Conservation (phyloP, 2,113 vertebrate genomes). For the Sylvia atricapilla region DNA sequence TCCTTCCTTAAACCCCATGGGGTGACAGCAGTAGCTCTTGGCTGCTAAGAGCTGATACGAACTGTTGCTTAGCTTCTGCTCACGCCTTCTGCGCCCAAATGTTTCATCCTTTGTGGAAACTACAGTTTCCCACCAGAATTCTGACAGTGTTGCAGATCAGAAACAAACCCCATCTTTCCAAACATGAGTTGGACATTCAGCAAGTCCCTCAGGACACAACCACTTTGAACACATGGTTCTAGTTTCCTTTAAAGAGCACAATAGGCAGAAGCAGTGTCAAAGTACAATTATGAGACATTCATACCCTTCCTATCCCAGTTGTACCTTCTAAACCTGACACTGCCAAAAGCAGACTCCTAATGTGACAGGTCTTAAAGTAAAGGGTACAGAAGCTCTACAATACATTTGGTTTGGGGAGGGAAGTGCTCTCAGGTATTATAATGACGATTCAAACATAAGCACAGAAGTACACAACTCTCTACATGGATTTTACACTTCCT, state of each 20-base stretch:
- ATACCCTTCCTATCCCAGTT: background rate
- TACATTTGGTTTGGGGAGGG: background rate
- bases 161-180: background rate
- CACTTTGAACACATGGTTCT: background rate
- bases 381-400: background rate
- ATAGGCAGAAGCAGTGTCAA: background rate
- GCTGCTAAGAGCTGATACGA: background rate
- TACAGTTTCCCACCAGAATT: background rate
- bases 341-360: background rate
- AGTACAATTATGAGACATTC: background rate
- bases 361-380: background rate
- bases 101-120: background rate
- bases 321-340: background rate
- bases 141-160: background rate
- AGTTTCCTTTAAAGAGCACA: background rate
- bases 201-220: background rate
- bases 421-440: background rate
- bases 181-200: background rate
- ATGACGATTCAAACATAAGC: background rate
- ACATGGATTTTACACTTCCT: background rate
- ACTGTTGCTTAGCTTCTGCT: background rate
- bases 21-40: background rate
- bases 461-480: background rate
- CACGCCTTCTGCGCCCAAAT: background rate
- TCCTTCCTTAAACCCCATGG: background rate